Evolutionary conservation across 1,140 invertebrate genomes (phyloP).

Genomic region (Ips nitidus): DNA sequence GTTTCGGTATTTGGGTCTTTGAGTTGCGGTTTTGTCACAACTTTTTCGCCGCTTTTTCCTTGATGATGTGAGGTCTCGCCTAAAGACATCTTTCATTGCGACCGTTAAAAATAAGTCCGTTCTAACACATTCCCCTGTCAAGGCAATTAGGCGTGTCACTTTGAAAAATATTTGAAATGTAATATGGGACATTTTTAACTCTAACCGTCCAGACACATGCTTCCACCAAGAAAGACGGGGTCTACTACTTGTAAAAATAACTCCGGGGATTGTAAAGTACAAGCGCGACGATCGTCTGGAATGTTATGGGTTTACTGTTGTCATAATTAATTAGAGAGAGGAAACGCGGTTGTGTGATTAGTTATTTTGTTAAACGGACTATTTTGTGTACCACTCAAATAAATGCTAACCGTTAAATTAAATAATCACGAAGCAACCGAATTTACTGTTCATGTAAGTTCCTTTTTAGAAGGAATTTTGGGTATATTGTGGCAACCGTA

Average conservation of each 20-base stretch:
- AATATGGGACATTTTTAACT: constrained; percentile 24
- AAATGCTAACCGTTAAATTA: neutral
- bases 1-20: neutral
- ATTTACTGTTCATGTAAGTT: no score
- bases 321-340: constrained; percentile 12
- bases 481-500: neutral
- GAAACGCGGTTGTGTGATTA: neutral
- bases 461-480: no score
- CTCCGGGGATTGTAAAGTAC: constrained; percentile 12
- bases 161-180: constrained; percentile 21
- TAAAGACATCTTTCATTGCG: constrained; percentile 10
- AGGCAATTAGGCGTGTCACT: constrained; percentile 15
- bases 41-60: no score
- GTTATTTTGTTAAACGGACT: neutral
- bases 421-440: no score
- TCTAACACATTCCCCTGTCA: constrained; percentile 25
- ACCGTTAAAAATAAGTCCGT: constrained; percentile 7
- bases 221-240: constrained; percentile 8
- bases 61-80: neutral
- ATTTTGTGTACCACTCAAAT: neutral
- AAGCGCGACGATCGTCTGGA: constrained; percentile 12
- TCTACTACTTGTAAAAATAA: constrained; percentile 22
- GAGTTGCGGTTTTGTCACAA: no score
- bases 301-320: constrained; percentile 13
- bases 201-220: constrained; percentile 7